Evolutionary conservation across 2,113 vertebrate genomes (phyloP).

Genomic region (Hepsetus odoe): DNA sequence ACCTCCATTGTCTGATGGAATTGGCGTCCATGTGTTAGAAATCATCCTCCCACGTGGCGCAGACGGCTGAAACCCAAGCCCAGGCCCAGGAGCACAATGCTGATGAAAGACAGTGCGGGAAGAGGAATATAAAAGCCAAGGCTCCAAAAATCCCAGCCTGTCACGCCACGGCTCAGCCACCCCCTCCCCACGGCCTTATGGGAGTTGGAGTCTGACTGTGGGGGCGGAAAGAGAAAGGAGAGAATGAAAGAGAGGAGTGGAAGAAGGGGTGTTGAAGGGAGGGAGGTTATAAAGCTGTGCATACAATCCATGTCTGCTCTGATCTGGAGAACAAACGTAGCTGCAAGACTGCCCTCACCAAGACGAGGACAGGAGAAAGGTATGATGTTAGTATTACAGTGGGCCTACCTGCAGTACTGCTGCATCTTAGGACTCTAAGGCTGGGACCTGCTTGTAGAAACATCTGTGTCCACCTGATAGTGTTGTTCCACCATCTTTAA

Average conservation of each 20-base stretch:
- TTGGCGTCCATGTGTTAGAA: constrained; percentile 82
- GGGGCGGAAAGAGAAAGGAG: constrained; percentile 27
- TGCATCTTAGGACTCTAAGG: background rate
- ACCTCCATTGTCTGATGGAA: constrained; percentile 78
- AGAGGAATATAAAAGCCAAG: constrained; percentile 75
- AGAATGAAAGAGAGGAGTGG: constrained; percentile 21
- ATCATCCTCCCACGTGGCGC: constrained; percentile 82
- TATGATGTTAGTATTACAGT: background rate
- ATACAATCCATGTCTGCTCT: constrained; percentile 27
- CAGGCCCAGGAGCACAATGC: constrained; percentile 57
- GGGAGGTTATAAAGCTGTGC: constrained; percentile 46
- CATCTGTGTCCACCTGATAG: background rate
- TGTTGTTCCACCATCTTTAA: too few relatives aligned
- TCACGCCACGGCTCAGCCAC: constrained; percentile 59
- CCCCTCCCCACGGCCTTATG: constrained; percentile 55
- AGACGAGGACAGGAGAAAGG: background rate
- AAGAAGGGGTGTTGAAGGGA: constrained; percentile 46
- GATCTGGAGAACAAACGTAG: background rate
- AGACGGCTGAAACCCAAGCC: constrained; percentile 75
- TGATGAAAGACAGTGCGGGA: constrained; percentile 80
- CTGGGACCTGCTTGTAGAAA: too few relatives aligned
- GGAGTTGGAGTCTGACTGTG: constrained; percentile 61
- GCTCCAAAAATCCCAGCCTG: constrained; percentile 66
- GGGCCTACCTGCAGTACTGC: background rate
- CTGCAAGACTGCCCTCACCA: background rate